phyloP scores from a whole-genome alignment of 2,888 invertebrate species.

The Netelia melanura region DNA sequence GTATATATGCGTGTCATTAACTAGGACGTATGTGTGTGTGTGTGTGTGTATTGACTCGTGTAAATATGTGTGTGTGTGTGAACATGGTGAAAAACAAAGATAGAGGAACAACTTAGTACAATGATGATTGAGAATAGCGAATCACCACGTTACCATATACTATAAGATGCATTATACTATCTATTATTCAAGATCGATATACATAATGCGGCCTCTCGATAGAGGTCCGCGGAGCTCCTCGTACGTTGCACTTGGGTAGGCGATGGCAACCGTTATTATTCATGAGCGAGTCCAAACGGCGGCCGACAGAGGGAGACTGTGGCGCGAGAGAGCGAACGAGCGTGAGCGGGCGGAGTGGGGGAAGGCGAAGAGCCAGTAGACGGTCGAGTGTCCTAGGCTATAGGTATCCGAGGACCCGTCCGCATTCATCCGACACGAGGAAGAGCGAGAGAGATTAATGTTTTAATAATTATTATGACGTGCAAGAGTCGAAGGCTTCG shows the following conservation, averaged over 20 bases:
- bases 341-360: neutral
- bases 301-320: neutral
- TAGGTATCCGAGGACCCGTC: slow-evolving; percentile 25
- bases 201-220: slow-evolving; percentile 46
- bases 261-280: slow-evolving; percentile 51
- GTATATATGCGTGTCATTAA: too few species aligned
- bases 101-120: slow-evolving; percentile 17
- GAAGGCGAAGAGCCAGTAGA: slow-evolving; percentile 6
- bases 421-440: slow-evolving; percentile 33
- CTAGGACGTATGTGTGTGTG: too few species aligned
- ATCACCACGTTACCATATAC: slow-evolving; percentile 34
- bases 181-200: slow-evolving; percentile 57
- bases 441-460: slow-evolving; percentile 75
- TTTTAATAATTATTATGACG: slow-evolving; percentile 82
- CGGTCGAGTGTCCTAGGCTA: slow-evolving; percentile 12
- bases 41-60: too few species aligned
- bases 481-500: slow-evolving; percentile 50
- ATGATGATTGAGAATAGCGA: slow-evolving; percentile 44
- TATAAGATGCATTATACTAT: slow-evolving; percentile 49
- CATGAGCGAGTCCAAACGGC: slow-evolving; percentile 56
- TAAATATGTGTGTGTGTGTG: neutral
- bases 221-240: slow-evolving; percentile 15
- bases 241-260: slow-evolving; percentile 51
- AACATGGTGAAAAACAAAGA: neutral
- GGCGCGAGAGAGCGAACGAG: slow-evolving; percentile 9